Percentiles rank a stretch among this genome's conserved stretches.
phyloP scores from a whole-genome alignment of 2,888 invertebrate species.

The Heliconius sara region DNA sequence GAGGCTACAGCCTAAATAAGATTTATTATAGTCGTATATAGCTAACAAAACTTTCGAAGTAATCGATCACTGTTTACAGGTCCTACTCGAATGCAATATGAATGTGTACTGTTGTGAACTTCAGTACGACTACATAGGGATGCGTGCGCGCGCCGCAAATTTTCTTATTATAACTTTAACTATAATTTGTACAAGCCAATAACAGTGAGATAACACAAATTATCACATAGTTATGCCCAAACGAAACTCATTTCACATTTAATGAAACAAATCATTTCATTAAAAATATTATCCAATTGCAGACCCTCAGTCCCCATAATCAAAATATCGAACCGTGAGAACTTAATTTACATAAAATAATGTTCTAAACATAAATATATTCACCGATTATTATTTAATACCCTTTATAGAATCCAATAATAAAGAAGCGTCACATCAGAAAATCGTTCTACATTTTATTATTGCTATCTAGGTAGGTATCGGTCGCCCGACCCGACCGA shows the following conservation, averaged over 20 bases:
- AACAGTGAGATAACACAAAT: conserved; percentile 15
- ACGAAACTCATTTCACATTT: conserved; percentile 27
- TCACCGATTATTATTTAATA: conserved; percentile 25
- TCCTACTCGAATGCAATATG: conserved; percentile 26
- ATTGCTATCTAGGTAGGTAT: conserved; percentile 70
- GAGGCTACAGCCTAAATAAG: neutral
- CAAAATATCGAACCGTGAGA: conserved; percentile 46
- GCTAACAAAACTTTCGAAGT: neutral
- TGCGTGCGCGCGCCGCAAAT: conserved; percentile 33
- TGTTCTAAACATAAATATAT: conserved; percentile 22
- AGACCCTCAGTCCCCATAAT: conserved; percentile 30
- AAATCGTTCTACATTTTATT: conserved; percentile 67
- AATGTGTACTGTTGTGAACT: conserved; percentile 17
- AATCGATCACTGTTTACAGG: neutral
- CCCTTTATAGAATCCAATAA: conserved; percentile 49
- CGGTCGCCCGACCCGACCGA: conserved; percentile 66
- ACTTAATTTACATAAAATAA: conserved; percentile 35
- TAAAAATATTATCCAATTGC: conserved; percentile 33
- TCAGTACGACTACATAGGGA: conserved; percentile 6
- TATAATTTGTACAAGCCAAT: conserved; percentile 2
- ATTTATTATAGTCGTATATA: conserved; percentile 3
- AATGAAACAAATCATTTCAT: conserved; percentile 26
- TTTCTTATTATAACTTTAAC: conserved; percentile 24
- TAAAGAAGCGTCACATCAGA: conserved; percentile 60
- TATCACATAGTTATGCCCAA: conserved; percentile 11